Percentiles rank a stretch among this genome's conserved stretches.
These are phyloP conservation scores for Anguilla anguilla DNA, from an alignment of 2,797 vertebrate species.

Conservation along the genomic window DNA sequence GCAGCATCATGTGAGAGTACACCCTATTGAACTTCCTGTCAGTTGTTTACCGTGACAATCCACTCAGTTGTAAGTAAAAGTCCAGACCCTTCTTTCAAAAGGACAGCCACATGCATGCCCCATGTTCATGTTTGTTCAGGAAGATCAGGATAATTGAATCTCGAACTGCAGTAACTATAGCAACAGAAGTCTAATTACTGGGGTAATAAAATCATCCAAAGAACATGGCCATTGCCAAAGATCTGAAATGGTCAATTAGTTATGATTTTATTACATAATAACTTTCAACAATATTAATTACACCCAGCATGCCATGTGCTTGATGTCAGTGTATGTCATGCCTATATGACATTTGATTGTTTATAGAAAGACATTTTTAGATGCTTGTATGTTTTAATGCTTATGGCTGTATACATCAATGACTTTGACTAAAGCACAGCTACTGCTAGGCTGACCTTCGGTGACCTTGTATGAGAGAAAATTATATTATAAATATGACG, in stretches of 20 bases:
- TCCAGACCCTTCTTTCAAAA: background rate
- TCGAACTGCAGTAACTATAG: constrained; percentile 22
- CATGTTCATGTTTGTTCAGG: background rate
- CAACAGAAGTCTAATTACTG: constrained; percentile 3
- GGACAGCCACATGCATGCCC: background rate
- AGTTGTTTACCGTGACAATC: constrained; percentile 4
- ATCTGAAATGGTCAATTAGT: constrained; percentile 22
- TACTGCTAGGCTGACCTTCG: no score
- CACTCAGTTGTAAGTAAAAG: constrained; percentile 3
- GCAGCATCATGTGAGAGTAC: background rate
- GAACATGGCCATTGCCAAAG: background rate
- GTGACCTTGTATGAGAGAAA: background rate
- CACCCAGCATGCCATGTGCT: background rate
- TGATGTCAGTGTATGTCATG: background rate
- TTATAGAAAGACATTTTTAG: background rate
- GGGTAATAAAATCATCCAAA: constrained; percentile 7
- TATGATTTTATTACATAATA: background rate
- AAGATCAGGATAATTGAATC: constrained; percentile 25
- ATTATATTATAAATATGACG: background rate
- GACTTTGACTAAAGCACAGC: background rate
- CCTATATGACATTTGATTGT: background rate
- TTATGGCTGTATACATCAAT: background rate
- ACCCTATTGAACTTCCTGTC: background rate
- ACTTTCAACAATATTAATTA: background rate
- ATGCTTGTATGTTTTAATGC: constrained; percentile 5